Percentiles rank a stretch among this genome's conserved stretches.
Conservation (phyloP, 2,113 vertebrate species). For the Sphaerodactylus townsendi region DNA sequence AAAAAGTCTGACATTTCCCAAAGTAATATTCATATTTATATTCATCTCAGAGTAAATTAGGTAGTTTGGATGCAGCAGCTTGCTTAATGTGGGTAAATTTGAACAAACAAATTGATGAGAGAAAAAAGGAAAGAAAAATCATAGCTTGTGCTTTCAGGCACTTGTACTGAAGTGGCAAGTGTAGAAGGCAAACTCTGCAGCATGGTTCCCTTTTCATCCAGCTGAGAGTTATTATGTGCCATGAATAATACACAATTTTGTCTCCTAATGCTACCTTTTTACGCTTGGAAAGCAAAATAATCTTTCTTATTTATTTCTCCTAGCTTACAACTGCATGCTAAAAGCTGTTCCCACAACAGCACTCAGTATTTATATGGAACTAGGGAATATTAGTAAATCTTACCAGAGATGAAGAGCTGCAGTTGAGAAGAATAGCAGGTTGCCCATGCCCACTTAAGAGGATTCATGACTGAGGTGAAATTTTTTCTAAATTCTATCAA, state of each 20-base stretch:
- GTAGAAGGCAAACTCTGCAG: neutral
- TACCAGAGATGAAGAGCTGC: neutral
- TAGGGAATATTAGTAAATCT: neutral
- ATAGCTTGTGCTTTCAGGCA: neutral
- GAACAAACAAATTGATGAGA: constrained; percentile 22
- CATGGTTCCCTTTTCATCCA: neutral
- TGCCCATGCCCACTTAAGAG: neutral
- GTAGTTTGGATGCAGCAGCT: constrained; percentile 17
- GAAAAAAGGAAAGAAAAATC: neutral
- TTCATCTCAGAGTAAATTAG: constrained; percentile 30
- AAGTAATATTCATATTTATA: constrained; percentile 20
- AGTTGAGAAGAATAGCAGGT: neutral
- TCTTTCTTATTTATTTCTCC: neutral
- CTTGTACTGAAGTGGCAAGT: neutral
- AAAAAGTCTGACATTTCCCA: constrained; percentile 4
- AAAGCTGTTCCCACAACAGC: neutral
- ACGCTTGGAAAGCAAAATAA: neutral
- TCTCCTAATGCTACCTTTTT: neutral
- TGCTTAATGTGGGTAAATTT: neutral
- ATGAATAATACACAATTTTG: neutral
- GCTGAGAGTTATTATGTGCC: neutral
- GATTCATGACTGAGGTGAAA: neutral
- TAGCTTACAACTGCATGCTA: neutral
- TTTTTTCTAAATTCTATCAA: too few relatives aligned
- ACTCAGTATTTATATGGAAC: neutral